Conservation (phyloP, 2,888 invertebrate genomes). For the Orthonevra nobilis region DNA sequence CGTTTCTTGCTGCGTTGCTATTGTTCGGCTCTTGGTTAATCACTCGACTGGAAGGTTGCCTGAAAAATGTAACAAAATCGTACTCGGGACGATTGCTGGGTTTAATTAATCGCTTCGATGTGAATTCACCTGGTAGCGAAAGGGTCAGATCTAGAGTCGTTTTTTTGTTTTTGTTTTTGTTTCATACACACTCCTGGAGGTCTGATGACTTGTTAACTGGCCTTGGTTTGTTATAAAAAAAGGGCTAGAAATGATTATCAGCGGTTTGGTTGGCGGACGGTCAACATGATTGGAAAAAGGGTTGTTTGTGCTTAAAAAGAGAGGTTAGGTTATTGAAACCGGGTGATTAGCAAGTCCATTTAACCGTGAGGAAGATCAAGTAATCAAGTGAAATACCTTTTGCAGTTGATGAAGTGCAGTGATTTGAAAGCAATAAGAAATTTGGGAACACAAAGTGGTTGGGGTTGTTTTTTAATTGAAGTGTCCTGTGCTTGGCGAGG, state of each 20-base stretch:
- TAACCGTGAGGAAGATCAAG: constrained; percentile 10
- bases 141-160: constrained; percentile 5
- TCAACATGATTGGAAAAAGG: constrained; percentile 20
- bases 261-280: neutral
- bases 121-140: constrained; percentile 52
- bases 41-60: constrained; percentile 28
- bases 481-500: too few species aligned
- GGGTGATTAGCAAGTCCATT: constrained; percentile 23
- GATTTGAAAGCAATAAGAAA: neutral
- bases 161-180: neutral
- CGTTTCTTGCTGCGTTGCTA: constrained; percentile 7
- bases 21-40: constrained; percentile 36
- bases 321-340: neutral
- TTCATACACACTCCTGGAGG: neutral
- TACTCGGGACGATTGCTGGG: constrained; percentile 14
- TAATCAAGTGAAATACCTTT: neutral
- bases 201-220: constrained; percentile 26
- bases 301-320: constrained; percentile 2
- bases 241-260: neutral
- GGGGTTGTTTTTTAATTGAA: too few species aligned
- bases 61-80: neutral
- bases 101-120: constrained; percentile 49
- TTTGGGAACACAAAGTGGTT: too few species aligned
- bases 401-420: neutral
- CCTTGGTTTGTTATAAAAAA: constrained; percentile 24